Evolutionary conservation across 2,113 vertebrate species (phyloP).

Genomic region (Nicator chloris): DNA sequence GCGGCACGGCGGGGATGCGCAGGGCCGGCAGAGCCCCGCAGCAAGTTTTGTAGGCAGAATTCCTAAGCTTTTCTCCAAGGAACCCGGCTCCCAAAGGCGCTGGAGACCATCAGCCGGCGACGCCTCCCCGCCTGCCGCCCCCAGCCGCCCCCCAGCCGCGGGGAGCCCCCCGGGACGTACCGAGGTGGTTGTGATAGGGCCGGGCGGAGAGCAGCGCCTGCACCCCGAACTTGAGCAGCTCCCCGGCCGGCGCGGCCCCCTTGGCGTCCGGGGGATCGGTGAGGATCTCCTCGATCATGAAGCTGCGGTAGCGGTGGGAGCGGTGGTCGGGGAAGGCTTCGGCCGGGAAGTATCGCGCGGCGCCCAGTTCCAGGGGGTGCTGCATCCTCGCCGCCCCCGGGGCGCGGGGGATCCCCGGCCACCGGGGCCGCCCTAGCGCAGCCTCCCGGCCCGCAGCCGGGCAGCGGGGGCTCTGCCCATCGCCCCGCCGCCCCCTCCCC

Average conservation of each 20-base stretch:
- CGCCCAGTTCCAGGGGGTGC: slow-evolving; percentile 86
- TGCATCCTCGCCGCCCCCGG: slow-evolving; percentile 77
- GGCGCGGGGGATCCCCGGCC: neutral
- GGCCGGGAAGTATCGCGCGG: slow-evolving; percentile 81
- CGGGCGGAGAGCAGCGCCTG: slow-evolving; percentile 89
- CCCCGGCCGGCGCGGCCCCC: slow-evolving; percentile 80
- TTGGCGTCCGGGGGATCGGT: slow-evolving; percentile 90
- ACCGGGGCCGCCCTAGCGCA: neutral
- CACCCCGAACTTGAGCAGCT: slow-evolving; percentile 94
- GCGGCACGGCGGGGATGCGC: neutral
- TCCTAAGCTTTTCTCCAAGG: neutral
- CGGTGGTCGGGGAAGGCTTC: slow-evolving; percentile 87
- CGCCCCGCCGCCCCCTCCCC: neutral
- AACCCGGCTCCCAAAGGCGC: neutral
- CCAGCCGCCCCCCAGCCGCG: neutral
- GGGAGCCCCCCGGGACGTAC: slow-evolving; percentile 69
- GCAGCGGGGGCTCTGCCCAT: neutral
- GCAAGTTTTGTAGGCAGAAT: neutral
- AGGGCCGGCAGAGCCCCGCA: neutral
- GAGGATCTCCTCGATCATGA: slow-evolving; percentile 98
- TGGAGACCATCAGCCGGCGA: neutral
- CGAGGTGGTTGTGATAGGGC: slow-evolving; percentile 90
- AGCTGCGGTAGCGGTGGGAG: slow-evolving; percentile 84
- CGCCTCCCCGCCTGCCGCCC: neutral
- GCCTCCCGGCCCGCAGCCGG: neutral